Evolutionary conservation across 2,888 invertebrate species (phyloP).

Genomic region (Campopleginae sp.): DNA sequence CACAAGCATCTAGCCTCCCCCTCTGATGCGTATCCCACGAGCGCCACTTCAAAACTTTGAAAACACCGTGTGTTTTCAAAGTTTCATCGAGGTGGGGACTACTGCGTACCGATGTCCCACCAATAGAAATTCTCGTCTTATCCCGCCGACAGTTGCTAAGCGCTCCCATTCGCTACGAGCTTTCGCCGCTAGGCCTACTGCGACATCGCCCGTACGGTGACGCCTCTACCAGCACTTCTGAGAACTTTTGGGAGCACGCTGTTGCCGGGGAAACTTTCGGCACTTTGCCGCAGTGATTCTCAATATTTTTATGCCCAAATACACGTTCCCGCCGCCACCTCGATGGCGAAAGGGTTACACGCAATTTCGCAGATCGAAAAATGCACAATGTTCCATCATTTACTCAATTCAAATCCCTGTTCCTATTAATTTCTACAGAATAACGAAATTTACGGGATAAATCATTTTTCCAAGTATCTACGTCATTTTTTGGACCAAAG

Average conservation of each 20-base stretch:
- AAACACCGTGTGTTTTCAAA: slow-evolving; percentile 73
- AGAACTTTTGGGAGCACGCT: slow-evolving; percentile 58
- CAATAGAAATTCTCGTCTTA: slow-evolving; percentile 70
- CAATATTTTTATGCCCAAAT: slow-evolving; percentile 18
- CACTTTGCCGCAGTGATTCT: slow-evolving; percentile 49
- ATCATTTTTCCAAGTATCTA: background rate
- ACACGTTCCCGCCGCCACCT: slow-evolving; percentile 1
- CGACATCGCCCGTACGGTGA: slow-evolving; percentile 17
- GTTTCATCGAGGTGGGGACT: slow-evolving; percentile 66
- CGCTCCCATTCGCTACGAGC: slow-evolving; percentile 70
- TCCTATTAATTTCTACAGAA: background rate
- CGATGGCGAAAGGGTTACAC: background rate
- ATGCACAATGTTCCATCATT: background rate
- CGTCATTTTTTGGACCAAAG: background rate
- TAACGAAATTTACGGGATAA: background rate
- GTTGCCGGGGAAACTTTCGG: slow-evolving; percentile 76
- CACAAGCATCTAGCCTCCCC: slow-evolving; percentile 66
- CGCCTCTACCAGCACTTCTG: slow-evolving; percentile 53
- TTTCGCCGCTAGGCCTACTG: slow-evolving; percentile 37
- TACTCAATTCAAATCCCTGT: background rate
- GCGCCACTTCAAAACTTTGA: slow-evolving; percentile 73
- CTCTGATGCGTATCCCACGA: slow-evolving; percentile 39
- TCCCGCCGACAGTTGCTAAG: slow-evolving; percentile 77
- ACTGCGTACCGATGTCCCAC: slow-evolving; percentile 59
- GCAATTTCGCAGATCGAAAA: background rate